Percentiles rank a stretch among this genome's conserved stretches.
Evolutionary conservation across 2,113 vertebrate species (phyloP).

Genomic region (Tricholaema leucomelas): DNA sequence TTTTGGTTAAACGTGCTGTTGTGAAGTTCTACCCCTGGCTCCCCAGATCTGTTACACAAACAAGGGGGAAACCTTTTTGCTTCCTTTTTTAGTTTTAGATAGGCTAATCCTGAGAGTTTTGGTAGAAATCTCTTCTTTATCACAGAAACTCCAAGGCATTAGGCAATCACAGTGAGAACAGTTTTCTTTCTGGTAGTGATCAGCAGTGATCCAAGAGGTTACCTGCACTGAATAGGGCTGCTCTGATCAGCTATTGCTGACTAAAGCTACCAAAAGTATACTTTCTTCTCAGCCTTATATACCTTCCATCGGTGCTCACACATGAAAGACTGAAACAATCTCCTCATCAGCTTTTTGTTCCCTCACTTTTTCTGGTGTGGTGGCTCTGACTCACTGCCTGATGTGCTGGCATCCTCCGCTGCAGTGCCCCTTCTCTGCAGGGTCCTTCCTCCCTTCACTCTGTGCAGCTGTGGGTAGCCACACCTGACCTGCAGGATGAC

Average conservation of each 20-base stretch:
- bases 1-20: not conserved
- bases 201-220: not conserved
- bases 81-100: not conserved
- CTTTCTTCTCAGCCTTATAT: not conserved
- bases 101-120: not conserved
- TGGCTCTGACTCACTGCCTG: not conserved
- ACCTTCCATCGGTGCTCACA: not conserved
- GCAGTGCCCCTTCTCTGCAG: not conserved
- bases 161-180: not conserved
- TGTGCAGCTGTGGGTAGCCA: not conserved
- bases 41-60: not conserved
- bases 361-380: not conserved
- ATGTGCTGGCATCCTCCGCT: rapidly evolving
- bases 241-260: not conserved
- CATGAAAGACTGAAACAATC: not conserved
- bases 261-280: not conserved
- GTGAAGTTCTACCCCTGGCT: not conserved
- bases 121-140: not conserved
- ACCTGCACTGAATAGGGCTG: not conserved
- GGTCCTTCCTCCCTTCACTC: not conserved
- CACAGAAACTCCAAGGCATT: not conserved
- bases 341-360: not conserved
- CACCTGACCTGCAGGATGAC: not conserved
- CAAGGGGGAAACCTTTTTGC: not conserved
- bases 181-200: not conserved